phyloP scores from a whole-genome alignment of 2,888 invertebrate species.

The Eupithecia inturbata region DNA sequence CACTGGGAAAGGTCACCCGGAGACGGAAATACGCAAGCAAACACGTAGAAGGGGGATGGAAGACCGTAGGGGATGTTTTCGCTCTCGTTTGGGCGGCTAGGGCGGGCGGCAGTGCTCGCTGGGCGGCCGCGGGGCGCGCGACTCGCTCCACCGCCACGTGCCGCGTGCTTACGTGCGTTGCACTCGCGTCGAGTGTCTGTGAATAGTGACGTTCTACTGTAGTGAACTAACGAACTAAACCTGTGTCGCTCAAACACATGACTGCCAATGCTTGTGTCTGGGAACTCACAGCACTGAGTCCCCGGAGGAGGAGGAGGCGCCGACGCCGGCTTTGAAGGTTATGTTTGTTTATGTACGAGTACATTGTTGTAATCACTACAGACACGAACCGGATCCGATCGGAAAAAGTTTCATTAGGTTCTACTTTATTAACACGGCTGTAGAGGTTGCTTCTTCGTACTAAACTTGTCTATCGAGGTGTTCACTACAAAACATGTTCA shows the following conservation, averaged over 20 bases:
- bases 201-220: constrained; percentile 18
- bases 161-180: background rate
- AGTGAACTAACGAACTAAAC: background rate
- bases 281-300: background rate
- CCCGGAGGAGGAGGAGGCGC: background rate
- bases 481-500: too few relatives aligned
- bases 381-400: background rate
- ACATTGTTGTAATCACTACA: constrained; percentile 27
- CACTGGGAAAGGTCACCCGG: constrained; percentile 63
- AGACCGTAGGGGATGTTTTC: constrained; percentile 67
- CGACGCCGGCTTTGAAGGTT: constrained; percentile 23
- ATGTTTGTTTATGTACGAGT: constrained; percentile 31
- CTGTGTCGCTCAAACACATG: background rate
- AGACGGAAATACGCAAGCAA: constrained; percentile 48
- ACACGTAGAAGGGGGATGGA: constrained; percentile 50
- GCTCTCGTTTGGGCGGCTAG: constrained; percentile 73
- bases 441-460: background rate
- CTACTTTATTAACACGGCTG: background rate
- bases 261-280: background rate
- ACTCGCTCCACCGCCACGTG: constrained; percentile 29
- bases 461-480: background rate
- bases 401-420: background rate
- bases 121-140: background rate
- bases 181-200: background rate
- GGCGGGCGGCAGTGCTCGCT: constrained; percentile 37